A percentile compares a stretch with the other conserved stretches of the same genome.
Evolutionary conservation across 2,797 vertebrate species (phyloP).

Genomic region (Tachyglossus aculeatus): DNA sequence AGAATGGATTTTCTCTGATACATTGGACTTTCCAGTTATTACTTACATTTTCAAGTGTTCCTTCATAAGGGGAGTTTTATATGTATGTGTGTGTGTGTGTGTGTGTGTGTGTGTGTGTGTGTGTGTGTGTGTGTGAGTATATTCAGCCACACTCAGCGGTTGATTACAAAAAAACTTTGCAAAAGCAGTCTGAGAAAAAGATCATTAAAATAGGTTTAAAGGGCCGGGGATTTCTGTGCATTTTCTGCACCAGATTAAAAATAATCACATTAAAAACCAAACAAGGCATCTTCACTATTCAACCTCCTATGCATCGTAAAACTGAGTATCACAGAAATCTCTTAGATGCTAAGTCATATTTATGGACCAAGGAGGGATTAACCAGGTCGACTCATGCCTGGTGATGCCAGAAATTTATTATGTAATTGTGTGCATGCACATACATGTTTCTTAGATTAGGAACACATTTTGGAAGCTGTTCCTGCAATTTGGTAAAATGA

Average conservation of each 20-base stretch:
- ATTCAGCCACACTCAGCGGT: no score
- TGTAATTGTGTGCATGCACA: not conserved
- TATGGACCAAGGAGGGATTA: constrained; percentile 20
- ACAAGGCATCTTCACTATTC: constrained; percentile 29
- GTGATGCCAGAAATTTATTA: not conserved
- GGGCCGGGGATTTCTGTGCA: constrained; percentile 17
- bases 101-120: no score
- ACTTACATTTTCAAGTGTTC: no score
- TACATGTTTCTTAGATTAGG: constrained; percentile 13
- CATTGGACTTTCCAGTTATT: no score
- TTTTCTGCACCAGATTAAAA: constrained; percentile 21
- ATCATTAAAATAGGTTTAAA: no score
- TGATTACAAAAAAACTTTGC: no score
- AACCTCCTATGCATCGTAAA: constrained; percentile 19
- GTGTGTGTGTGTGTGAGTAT: no score
- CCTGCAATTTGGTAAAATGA: not conserved
- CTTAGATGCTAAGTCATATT: not conserved
- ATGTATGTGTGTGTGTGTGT: no score
- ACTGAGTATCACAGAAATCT: not conserved
- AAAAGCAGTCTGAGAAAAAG: no score
- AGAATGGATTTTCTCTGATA: no score
- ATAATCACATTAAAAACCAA: constrained; percentile 37
- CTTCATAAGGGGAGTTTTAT: no score
- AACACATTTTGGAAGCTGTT: not conserved
- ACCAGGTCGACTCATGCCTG: not conserved